Percentiles rank a stretch among this genome's conserved stretches.
These are phyloP conservation scores for Coenonympha glycerion DNA, from an alignment of 2,888 invertebrate species.

Conservation along the genomic window DNA sequence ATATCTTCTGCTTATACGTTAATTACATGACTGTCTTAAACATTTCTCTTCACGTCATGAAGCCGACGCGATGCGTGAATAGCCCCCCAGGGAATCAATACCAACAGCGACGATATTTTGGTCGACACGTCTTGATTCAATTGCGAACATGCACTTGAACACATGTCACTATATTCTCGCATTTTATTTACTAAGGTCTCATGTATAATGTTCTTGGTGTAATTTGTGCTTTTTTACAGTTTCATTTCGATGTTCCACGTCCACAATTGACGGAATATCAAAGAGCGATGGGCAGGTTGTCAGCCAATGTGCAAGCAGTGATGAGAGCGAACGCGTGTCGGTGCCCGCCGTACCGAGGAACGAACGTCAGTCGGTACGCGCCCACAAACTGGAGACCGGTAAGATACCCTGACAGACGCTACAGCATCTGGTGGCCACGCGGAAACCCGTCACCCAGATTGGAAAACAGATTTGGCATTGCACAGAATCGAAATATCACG, in stretches of 20 bases:
- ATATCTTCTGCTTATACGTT: too few relatives aligned
- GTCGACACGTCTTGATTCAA: too few relatives aligned
- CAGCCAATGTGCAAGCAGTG: slow-evolving; percentile 59
- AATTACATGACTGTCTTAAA: too few relatives aligned
- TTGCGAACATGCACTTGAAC: too few relatives aligned
- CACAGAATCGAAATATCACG: slow-evolving; percentile 31
- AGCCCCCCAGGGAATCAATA: too few relatives aligned
- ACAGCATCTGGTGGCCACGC: slow-evolving; percentile 59
- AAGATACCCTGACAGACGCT: slow-evolving; percentile 51
- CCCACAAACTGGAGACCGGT: slow-evolving; percentile 58
- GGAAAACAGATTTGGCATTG: slow-evolving; percentile 37
- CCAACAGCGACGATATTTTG: too few relatives aligned
- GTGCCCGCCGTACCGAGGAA: slow-evolving; percentile 59
- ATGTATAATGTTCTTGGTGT: too few relatives aligned
- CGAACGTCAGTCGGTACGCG: slow-evolving; percentile 62
- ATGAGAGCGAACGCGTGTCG: slow-evolving; percentile 56
- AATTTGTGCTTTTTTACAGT: slow-evolving; percentile 39
- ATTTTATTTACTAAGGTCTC: too few relatives aligned
- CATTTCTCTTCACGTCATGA: too few relatives aligned
- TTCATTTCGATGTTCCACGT: slow-evolving; percentile 63
- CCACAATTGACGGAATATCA: slow-evolving; percentile 55
- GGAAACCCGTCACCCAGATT: slow-evolving; percentile 50
- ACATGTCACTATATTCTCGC: too few relatives aligned
- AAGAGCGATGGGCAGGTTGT: slow-evolving; percentile 55
- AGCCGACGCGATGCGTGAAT: too few relatives aligned